These are phyloP conservation scores for Eolophus roseicapilla DNA, from an alignment of 2,113 vertebrate genomes.

Conservation along the genomic window DNA sequence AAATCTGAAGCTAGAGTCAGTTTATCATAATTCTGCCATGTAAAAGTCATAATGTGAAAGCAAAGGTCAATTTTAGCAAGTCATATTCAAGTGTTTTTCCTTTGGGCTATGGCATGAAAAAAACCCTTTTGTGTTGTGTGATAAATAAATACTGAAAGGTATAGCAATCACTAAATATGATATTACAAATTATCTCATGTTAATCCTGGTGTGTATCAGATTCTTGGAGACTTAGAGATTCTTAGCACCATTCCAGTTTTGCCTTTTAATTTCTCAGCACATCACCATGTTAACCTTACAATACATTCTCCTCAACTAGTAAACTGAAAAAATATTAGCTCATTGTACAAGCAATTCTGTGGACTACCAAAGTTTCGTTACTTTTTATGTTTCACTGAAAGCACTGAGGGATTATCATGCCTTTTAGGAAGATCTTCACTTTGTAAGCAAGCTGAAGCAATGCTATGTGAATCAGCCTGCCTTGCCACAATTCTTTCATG, in stretches of 20 bases:
- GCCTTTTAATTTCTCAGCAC: not conserved
- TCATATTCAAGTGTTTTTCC: constrained; percentile 46
- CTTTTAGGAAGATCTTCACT: not conserved
- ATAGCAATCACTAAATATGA: not conserved
- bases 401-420: not conserved
- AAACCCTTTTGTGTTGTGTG: not conserved
- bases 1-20: constrained; percentile 65
- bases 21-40: constrained; percentile 71
- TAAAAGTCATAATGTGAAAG: constrained; percentile 68
- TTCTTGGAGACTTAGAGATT: not conserved
- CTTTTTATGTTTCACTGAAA: not conserved
- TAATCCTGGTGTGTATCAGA: not conserved
- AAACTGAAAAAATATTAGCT: not conserved
- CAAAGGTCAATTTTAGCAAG: constrained; percentile 74
- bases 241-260: not conserved
- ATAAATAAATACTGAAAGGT: constrained; percentile 25
- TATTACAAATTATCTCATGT: not conserved
- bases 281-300: not conserved
- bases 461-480: no score
- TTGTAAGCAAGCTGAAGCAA: not conserved
- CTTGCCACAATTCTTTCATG: not conserved
- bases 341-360: not conserved
- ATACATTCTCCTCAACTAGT: not conserved
- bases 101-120: not conserved
- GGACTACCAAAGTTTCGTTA: not conserved